phyloP scores from a whole-genome alignment of 2,113 vertebrate species.

The Tor tambroides region DNA sequence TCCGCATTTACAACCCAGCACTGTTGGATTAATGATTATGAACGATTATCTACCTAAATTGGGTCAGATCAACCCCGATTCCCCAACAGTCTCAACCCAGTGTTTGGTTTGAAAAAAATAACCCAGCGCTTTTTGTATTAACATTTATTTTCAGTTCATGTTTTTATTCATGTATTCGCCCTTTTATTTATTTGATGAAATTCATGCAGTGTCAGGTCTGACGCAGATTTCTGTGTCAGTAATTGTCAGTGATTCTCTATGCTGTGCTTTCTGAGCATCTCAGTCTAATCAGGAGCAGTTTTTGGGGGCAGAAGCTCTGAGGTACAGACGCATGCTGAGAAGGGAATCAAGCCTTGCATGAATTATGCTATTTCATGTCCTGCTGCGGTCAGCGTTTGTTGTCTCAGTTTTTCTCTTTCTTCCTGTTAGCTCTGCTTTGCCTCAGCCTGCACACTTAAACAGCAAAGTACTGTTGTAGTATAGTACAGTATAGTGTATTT shows the following conservation, averaged over 20 bases:
- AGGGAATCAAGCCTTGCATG: constrained; percentile 66
- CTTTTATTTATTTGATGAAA: constrained; percentile 4
- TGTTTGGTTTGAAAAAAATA: too few relatives aligned
- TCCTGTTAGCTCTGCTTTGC: constrained; percentile 36
- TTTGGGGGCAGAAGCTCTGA: constrained; percentile 52
- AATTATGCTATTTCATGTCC: constrained; percentile 72
- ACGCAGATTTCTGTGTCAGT: background rate
- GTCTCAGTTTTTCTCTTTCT: constrained; percentile 51
- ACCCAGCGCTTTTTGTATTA: background rate
- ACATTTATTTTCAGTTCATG: background rate
- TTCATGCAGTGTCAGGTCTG: background rate
- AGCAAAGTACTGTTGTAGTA: background rate
- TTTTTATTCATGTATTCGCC: background rate
- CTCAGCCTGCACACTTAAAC: constrained; percentile 31
- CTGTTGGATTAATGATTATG: background rate
- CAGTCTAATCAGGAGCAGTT: constrained; percentile 37
- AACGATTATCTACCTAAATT: background rate
- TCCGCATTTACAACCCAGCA: background rate
- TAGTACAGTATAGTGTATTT: background rate
- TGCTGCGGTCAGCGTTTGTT: constrained; percentile 53
- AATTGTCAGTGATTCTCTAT: background rate
- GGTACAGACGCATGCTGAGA: constrained; percentile 60
- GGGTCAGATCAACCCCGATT: background rate
- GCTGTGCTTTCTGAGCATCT: background rate
- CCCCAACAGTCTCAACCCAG: background rate